phyloP scores from a whole-genome alignment of 2,113 vertebrate species.

The Sorex araneus region DNA sequence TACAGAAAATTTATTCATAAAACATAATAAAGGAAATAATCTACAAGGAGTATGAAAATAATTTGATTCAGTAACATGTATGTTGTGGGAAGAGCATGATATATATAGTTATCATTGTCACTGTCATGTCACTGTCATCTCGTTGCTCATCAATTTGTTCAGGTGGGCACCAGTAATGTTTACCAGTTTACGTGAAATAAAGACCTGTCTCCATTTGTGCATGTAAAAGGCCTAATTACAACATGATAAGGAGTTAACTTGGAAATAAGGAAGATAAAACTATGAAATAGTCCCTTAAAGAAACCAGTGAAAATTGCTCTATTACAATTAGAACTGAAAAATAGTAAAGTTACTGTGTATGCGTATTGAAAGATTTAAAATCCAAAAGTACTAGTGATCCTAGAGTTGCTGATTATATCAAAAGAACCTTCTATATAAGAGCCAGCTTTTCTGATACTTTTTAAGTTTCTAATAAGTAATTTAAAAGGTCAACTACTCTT shows the following conservation, averaged over 20 bases:
- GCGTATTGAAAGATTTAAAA: neutral
- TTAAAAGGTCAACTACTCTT: neutral
- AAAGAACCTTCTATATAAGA: neutral
- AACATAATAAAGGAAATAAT: conserved; percentile 27
- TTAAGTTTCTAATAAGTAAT: neutral
- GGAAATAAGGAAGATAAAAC: neutral
- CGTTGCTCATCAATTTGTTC: too few relatives aligned
- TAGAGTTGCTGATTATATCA: neutral
- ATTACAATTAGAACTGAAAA: conserved; percentile 24
- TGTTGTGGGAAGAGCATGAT: neutral
- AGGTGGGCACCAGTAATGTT: too few relatives aligned
- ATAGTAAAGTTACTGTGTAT: neutral
- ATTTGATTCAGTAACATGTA: neutral
- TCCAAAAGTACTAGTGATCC: neutral
- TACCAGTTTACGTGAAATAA: conserved; percentile 35
- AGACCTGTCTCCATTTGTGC: neutral
- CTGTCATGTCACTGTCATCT: too few relatives aligned
- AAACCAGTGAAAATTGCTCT: conserved; percentile 34
- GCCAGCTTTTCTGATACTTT: conserved; percentile 23
- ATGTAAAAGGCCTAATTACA: neutral
- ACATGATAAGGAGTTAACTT: neutral
- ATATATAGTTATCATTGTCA: too few relatives aligned
- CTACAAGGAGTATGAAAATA: conserved; percentile 26
- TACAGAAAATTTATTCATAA: neutral
- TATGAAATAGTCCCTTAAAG: neutral